These are phyloP conservation scores for Clanis bilineata DNA, from an alignment of 2,888 invertebrate genomes.

Conservation along the genomic window DNA sequence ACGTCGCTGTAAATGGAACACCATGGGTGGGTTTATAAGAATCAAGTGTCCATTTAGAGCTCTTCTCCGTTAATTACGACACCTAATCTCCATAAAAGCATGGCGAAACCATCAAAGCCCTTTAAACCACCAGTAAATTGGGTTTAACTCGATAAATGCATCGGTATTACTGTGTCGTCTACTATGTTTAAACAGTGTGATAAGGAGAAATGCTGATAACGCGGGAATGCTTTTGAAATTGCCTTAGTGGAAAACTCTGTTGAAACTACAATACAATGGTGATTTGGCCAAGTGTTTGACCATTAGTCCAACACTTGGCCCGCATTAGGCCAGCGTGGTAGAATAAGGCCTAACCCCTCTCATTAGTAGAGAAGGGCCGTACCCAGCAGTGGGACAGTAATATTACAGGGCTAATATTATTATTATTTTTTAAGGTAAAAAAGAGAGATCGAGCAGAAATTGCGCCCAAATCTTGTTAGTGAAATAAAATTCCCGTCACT, in stretches of 20 bases:
- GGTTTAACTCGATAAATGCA: neutral
- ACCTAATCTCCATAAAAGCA: neutral
- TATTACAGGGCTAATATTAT: no score
- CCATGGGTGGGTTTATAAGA: neutral
- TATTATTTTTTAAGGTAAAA: no score
- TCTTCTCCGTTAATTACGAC: neutral
- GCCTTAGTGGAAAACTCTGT: neutral
- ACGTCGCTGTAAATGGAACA: neutral
- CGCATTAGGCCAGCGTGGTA: no score
- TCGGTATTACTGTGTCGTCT: neutral
- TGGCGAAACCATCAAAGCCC: neutral
- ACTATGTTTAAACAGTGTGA: neutral
- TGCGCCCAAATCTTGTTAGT: no score
- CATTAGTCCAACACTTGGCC: no score
- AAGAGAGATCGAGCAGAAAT: no score
- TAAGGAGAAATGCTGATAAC: conserved; percentile 3
- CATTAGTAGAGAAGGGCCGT: no score
- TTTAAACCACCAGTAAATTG: neutral
- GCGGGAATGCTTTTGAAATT: neutral
- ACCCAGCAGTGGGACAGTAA: no score
- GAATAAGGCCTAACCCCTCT: no score
- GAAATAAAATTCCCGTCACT: no score
- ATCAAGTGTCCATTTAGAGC: no score
- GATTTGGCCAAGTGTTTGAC: no score
- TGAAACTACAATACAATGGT: neutral